phyloP scores from a whole-genome alignment of 1,140 invertebrate species.

The Myzus persicae region DNA sequence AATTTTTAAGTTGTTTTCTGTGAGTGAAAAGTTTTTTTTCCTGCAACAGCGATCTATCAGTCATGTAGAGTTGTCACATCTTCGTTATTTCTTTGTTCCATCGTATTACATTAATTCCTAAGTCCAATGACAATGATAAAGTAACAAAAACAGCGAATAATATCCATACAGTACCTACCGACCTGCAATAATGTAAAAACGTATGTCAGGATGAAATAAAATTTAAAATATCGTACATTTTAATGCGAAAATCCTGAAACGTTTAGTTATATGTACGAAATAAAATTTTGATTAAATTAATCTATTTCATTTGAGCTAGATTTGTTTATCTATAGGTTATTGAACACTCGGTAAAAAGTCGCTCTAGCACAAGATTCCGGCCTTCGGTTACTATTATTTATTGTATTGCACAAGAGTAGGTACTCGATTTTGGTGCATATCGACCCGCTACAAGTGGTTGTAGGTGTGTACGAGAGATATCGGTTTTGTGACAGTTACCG shows the following conservation, averaged over 20 bases:
- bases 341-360: not conserved
- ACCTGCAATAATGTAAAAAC: not conserved
- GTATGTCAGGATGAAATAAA: not conserved
- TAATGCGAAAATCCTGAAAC: not conserved
- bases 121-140: not conserved
- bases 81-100: not conserved
- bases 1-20: not conserved
- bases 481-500: not conserved
- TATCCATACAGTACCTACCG: not conserved
- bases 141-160: not conserved
- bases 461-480: not conserved
- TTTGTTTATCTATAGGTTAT: not conserved
- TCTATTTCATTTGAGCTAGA: not conserved
- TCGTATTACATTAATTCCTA: not conserved
- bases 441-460: not conserved
- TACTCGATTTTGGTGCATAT: not conserved
- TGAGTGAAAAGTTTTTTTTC: not conserved
- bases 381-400: not conserved
- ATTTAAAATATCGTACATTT: not conserved
- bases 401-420: not conserved
- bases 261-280: not conserved
- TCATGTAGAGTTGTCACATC: not conserved
- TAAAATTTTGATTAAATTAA: not conserved
- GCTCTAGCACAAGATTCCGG: not conserved
- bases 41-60: not conserved